Base-by-base conservation (phyloP, 2,888 invertebrate genomes). In the Nomada ruficornis region DNA sequence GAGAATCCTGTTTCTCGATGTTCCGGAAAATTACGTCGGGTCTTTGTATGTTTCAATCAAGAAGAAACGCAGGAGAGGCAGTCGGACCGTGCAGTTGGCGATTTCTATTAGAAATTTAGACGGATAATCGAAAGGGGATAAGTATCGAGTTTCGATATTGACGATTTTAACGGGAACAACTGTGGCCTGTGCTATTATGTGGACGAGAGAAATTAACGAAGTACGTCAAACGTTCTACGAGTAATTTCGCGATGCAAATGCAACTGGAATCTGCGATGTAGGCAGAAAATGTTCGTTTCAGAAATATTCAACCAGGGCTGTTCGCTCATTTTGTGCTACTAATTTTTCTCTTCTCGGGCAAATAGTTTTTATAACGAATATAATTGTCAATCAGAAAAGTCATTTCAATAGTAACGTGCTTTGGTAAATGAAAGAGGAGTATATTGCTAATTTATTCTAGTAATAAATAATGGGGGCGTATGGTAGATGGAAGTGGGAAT, bases 11-110 rank as follows among this genome's bases (percentile, higher is more conserved):
- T 86, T 85, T 89, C 86, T 86, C 88, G 85, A 89, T 90, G 89
- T 89, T 89, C 87, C 86, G 86, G 88, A 90, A 91, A 91, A 91
- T 91, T 91, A 88, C 85, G 65, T 74, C 73, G 84, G 83, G 52
- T 59, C 76, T 82, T 72, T 68, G 68, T 52, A 71, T 52, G 60
- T 70, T 72, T 82, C 82, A 68, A 82, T 82, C 76, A 57, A 20
- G 15, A 47, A 11, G 5, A n/a, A 47, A 0, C 62, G 55, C 10
- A 11, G 13, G 26, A 2, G 52, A 36, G 36, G 36, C 36, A 7
- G 7, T 36, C 76, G 52, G 36, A 23, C 20, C 4, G 29, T 26
- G 18, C 29, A 1, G 52, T 79, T 79, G 44, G 18, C 13, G 60
- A 67, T 68, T 67, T 76, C 65, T 63, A 63, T 81, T 71, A 71